A percentile compares a stretch with the other conserved stretches of the same genome.
Conservation (phyloP, 1,140 invertebrate genomes). For the Prorops nasuta region DNA sequence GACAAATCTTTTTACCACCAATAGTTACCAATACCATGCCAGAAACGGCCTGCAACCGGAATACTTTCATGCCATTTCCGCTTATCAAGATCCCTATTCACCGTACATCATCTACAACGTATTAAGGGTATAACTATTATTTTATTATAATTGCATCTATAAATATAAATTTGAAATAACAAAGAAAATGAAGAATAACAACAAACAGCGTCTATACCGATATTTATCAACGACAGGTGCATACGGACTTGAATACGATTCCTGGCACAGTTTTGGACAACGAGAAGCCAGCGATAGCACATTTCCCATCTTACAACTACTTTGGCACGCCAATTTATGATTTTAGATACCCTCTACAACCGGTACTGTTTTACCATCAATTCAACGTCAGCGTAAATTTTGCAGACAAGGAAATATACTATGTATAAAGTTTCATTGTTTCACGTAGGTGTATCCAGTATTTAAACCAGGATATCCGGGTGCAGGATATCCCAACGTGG, state of each 20-base stretch:
- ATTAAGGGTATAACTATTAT: constrained; percentile 16
- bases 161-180: neutral
- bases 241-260: constrained; percentile 2
- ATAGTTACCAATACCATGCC: neutral
- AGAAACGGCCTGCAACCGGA: constrained; percentile 11
- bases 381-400: too few species aligned
- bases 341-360: constrained; percentile 24
- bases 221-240: constrained; percentile 6
- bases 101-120: constrained; percentile 30
- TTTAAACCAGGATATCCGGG: constrained; percentile 10
- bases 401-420: neutral
- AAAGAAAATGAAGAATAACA: neutral
- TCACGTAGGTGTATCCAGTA: constrained; percentile 20
- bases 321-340: constrained; percentile 29
- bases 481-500: too few species aligned
- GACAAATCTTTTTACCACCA: neutral
- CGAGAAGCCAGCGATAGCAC: constrained; percentile 16
- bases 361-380: too few species aligned
- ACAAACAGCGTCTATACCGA: neutral
- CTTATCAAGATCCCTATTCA: constrained; percentile 17
- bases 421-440: neutral
- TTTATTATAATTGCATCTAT: neutral
- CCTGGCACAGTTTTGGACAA: constrained; percentile 11
- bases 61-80: constrained; percentile 18
- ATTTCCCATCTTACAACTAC: constrained; percentile 24